Evolutionary conservation across 2,797 vertebrate species (phyloP).

Genomic region (Hybognathus amarus): DNA sequence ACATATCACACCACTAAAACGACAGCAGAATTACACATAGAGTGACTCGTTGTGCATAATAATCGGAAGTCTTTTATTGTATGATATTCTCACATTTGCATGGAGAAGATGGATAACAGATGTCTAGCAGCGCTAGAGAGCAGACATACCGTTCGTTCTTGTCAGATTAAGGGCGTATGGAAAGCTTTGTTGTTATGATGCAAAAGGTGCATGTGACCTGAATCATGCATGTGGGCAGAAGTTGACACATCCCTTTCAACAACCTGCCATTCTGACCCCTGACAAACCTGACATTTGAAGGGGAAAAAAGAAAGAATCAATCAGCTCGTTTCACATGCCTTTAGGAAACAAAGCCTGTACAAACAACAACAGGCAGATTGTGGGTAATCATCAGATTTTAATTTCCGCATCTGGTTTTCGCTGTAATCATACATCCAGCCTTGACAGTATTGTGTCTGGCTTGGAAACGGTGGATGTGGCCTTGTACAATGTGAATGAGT

Average conservation of each 20-base stretch:
- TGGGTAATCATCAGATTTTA: constrained; percentile 42
- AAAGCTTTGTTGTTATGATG: constrained; percentile 28
- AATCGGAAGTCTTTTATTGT: constrained; percentile 1
- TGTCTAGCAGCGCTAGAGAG: constrained; percentile 1
- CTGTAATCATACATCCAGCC: constrained; percentile 34
- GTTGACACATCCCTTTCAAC: background rate
- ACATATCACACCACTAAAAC: background rate
- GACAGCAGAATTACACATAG: background rate
- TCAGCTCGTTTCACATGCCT: background rate
- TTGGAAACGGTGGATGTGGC: constrained; percentile 14
- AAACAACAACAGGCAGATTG: constrained; percentile 26
- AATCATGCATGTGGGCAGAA: background rate
- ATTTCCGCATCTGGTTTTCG: constrained; percentile 40
- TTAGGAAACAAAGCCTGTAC: background rate
- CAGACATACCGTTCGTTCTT: background rate
- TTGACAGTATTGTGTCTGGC: constrained; percentile 16
- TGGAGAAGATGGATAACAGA: constrained; percentile 30
- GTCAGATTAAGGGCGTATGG: constrained; percentile 27
- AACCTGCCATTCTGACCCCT: background rate
- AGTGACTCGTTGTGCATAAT: background rate
- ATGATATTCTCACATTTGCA: constrained; percentile 10
- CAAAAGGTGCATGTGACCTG: constrained; percentile 9
- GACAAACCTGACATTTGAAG: constrained; percentile 32
- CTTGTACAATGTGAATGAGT: constrained; percentile 43
- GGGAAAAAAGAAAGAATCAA: constrained; percentile 24